Percentiles rank a stretch among this genome's conserved stretches.
These are phyloP conservation scores for Zaprionus gabonicus DNA, from an alignment of 1,140 invertebrate genomes.

Conservation along the genomic window DNA sequence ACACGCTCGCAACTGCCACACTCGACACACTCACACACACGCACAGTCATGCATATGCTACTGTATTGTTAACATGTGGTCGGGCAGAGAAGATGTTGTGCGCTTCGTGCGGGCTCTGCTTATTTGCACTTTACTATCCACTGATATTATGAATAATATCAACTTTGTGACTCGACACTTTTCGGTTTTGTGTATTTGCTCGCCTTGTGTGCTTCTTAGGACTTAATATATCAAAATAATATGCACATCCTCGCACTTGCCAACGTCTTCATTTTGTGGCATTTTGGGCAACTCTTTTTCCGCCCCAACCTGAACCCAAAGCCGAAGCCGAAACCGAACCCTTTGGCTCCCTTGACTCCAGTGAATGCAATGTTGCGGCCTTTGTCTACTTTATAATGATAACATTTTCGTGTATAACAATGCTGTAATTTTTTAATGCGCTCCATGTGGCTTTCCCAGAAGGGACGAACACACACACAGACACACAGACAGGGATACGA, in stretches of 20 bases:
- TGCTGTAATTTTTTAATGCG: slow-evolving; percentile 68
- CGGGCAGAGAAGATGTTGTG: neutral
- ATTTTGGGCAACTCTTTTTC: slow-evolving; percentile 65
- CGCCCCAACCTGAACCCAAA: neutral
- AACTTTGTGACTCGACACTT: slow-evolving; percentile 69
- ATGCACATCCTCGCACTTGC: slow-evolving; percentile 11
- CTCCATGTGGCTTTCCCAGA: slow-evolving; percentile 52
- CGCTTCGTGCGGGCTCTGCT: slow-evolving; percentile 41
- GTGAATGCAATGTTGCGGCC: slow-evolving; percentile 39
- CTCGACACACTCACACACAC: neutral
- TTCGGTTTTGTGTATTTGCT: slow-evolving; percentile 17
- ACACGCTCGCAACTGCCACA: slow-evolving; percentile 22
- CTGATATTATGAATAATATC: slow-evolving; percentile 66
- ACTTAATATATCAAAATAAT: slow-evolving; percentile 51
- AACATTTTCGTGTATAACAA: slow-evolving; percentile 79
- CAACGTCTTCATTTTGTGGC: slow-evolving; percentile 45
- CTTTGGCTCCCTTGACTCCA: slow-evolving; percentile 33
- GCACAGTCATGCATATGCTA: slow-evolving; percentile 6
- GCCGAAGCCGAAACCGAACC: neutral
- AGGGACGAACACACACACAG: slow-evolving; percentile 19
- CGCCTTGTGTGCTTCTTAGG: slow-evolving; percentile 16
- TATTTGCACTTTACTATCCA: slow-evolving; percentile 44
- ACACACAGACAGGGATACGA: neutral
- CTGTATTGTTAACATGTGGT: slow-evolving; percentile 45
- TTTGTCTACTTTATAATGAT: slow-evolving; percentile 82